Evolutionary conservation across 1,140 invertebrate genomes (phyloP).

Genomic region (Telenomus remus): DNA sequence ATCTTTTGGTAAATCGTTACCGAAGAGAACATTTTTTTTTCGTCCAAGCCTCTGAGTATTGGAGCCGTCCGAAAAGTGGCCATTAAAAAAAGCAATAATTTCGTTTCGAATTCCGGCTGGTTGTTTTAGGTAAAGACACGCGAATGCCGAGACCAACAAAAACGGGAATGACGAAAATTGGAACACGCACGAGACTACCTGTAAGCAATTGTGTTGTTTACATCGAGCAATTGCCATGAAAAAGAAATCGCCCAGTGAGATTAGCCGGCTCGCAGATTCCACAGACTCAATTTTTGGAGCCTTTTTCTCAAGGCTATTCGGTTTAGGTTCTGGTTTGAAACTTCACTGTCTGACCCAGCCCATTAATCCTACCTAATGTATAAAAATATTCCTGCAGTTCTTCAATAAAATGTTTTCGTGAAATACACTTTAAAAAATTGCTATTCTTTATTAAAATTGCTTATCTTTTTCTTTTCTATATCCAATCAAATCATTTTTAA

Average conservation of each 20-base stretch:
- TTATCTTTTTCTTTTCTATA: too few species aligned
- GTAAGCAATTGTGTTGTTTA: background rate
- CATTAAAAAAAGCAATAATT: conserved; percentile 21
- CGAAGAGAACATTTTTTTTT: background rate
- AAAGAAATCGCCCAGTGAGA: background rate
- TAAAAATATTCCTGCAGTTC: too few species aligned
- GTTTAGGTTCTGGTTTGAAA: too few species aligned
- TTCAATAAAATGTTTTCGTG: too few species aligned
- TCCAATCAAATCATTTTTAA: too few species aligned
- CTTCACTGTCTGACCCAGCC: too few species aligned
- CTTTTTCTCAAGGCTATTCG: background rate
- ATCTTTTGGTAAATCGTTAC: background rate
- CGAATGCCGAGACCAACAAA: conserved; percentile 11
- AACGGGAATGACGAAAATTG: conserved; percentile 20
- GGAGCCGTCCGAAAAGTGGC: conserved; percentile 3
- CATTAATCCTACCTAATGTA: too few species aligned
- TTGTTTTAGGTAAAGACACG: conserved; percentile 22
- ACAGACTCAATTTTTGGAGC: background rate
- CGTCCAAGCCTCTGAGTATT: background rate
- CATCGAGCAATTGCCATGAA: background rate
- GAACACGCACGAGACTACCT: conserved; percentile 30
- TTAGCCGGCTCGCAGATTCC: background rate
- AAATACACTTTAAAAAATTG: too few species aligned
- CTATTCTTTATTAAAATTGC: too few species aligned
- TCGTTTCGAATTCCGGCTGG: conserved; percentile 12